A percentile compares a stretch with the other conserved stretches of the same genome.
Evolutionary conservation across 2,888 invertebrate genomes (phyloP).

Genomic region (Fragum whitleyi): DNA sequence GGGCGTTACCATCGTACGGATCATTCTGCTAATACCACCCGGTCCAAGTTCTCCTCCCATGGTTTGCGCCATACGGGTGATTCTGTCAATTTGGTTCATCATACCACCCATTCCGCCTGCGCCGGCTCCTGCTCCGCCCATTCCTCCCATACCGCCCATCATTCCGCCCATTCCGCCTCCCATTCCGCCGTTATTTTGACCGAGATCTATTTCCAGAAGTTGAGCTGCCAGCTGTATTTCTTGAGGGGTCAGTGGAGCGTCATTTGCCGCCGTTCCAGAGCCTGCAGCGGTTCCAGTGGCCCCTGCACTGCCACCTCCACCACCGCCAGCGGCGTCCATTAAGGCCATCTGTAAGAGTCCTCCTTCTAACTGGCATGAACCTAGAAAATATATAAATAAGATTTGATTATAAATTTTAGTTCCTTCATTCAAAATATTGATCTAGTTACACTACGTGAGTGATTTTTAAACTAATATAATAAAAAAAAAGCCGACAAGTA

Average conservation of each 20-base stretch:
- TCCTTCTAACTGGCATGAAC: neutral
- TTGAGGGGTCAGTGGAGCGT: neutral
- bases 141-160: slow-evolving; percentile 2
- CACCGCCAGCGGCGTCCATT: neutral
- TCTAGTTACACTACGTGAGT: too few relatives aligned
- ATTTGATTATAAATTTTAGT: too few relatives aligned
- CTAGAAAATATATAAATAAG: neutral
- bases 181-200: neutral
- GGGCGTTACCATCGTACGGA: neutral
- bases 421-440: too few relatives aligned
- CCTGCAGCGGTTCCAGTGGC: neutral
- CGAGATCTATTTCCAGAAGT: neutral
- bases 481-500: too few relatives aligned
- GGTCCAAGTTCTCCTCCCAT: neutral
- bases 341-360: neutral
- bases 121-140: neutral
- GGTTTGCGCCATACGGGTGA: neutral
- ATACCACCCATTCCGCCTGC: neutral
- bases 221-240: neutral
- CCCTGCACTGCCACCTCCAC: neutral
- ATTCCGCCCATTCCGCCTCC: neutral
- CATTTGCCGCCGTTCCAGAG: neutral
- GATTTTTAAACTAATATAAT: too few relatives aligned
- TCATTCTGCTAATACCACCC: neutral
- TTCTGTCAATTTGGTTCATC: neutral